A percentile compares a stretch with the other conserved stretches of the same genome.
Evolutionary conservation across 2,113 vertebrate genomes (phyloP).

Genomic region (Callospermophilus lateralis): DNA sequence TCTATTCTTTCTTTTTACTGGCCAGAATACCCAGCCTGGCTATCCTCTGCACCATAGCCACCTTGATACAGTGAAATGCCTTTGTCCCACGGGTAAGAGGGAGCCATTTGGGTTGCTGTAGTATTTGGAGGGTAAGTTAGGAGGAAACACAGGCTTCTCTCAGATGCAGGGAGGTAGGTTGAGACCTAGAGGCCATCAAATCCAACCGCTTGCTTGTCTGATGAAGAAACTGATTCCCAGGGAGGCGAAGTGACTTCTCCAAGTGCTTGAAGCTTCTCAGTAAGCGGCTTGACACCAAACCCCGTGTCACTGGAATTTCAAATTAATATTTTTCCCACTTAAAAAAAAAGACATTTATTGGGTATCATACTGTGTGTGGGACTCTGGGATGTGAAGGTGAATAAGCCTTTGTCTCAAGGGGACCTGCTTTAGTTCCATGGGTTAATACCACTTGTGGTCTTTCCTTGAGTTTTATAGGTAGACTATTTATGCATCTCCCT

Average conservation of each 20-base stretch:
- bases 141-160: background rate
- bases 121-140: background rate
- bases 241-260: background rate
- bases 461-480: background rate
- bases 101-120: background rate
- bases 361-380: background rate
- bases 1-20: conserved; percentile 58
- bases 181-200: background rate
- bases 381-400: background rate
- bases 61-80: background rate
- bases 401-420: background rate
- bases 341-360: background rate
- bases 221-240: background rate
- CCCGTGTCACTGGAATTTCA: background rate
- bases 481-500: background rate
- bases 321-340: background rate
- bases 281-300: background rate
- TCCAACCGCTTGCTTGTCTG: background rate
- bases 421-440: background rate
- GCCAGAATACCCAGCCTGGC: background rate
- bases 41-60: background rate
- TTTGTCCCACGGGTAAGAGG: background rate
- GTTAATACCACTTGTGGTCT: background rate
- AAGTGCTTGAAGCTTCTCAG: background rate
- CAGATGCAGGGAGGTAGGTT: background rate